Evolutionary conservation across 2,113 vertebrate genomes (phyloP).

Genomic region (Columba livia): DNA sequence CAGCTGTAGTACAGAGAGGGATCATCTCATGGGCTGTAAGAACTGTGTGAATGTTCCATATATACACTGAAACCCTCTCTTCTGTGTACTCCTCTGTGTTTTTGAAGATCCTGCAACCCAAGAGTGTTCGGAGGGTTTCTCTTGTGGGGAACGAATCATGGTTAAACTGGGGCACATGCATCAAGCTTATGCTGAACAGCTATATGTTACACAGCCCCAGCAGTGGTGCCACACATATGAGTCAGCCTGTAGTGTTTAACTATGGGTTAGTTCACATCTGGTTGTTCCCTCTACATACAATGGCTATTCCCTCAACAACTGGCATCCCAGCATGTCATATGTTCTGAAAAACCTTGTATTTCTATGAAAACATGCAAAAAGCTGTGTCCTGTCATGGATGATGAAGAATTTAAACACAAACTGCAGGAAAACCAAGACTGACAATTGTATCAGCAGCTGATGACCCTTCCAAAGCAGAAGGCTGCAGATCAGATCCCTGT

Average conservation of each 20-base stretch:
- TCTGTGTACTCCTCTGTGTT: not conserved
- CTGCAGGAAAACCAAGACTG: not conserved
- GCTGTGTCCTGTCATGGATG: not conserved
- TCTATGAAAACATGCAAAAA: not conserved
- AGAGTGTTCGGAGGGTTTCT: not conserved
- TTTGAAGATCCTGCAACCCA: not conserved
- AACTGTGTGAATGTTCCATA: not conserved
- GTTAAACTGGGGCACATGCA: not conserved
- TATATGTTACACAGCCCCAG: not conserved
- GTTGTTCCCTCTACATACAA: not conserved
- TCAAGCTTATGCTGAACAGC: not conserved
- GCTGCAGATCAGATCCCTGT: too few species aligned
- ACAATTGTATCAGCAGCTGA: not conserved
- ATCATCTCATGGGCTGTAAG: not conserved
- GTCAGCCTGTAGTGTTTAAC: not conserved
- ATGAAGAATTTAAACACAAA: not conserved
- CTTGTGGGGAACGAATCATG: not conserved
- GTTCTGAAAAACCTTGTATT: not conserved
- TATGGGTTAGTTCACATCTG: accelerated
- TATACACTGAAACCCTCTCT: not conserved
- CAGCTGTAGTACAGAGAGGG: not conserved
- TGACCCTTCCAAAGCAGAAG: not conserved
- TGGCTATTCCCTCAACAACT: not conserved
- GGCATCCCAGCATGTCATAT: not conserved
- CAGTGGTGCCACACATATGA: accelerated